phyloP scores from a whole-genome alignment of 1,140 invertebrate species.

The Nomia melanderi region DNA sequence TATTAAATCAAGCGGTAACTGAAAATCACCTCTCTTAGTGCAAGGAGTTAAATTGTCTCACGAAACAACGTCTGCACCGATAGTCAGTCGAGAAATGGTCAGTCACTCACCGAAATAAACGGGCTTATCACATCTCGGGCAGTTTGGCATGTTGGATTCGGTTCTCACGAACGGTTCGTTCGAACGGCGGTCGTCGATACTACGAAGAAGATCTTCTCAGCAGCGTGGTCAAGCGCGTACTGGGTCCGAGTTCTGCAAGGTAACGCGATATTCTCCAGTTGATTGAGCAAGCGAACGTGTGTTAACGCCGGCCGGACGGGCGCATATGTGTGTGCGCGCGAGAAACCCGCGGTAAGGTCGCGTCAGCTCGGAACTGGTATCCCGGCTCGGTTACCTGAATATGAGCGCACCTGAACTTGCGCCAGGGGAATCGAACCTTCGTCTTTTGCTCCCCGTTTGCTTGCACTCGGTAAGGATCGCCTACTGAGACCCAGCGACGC shows the following conservation, averaged over 20 bases:
- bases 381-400: neutral
- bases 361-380: conserved; percentile 19
- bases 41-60: no score
- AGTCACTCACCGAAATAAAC: conserved; percentile 83
- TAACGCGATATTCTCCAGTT: conserved; percentile 77
- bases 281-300: conserved; percentile 75
- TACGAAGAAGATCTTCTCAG: conserved; percentile 64
- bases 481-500: neutral
- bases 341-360: conserved; percentile 38
- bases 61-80: no score
- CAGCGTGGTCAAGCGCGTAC: conserved; percentile 76
- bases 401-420: neutral
- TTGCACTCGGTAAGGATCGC: conserved; percentile 30
- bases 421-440: neutral
- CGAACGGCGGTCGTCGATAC: conserved; percentile 4
- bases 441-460: no score
- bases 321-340: conserved; percentile 29
- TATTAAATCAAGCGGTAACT: no score
- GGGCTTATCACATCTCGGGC: conserved; percentile 83
- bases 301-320: conserved; percentile 30
- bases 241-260: conserved; percentile 70
- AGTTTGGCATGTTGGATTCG: conserved; percentile 81
- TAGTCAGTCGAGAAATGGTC: neutral
- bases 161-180: conserved; percentile 19
- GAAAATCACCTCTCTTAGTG: no score